phyloP scores from a whole-genome alignment of 2,113 vertebrate species.

The Carollia perspicillata region DNA sequence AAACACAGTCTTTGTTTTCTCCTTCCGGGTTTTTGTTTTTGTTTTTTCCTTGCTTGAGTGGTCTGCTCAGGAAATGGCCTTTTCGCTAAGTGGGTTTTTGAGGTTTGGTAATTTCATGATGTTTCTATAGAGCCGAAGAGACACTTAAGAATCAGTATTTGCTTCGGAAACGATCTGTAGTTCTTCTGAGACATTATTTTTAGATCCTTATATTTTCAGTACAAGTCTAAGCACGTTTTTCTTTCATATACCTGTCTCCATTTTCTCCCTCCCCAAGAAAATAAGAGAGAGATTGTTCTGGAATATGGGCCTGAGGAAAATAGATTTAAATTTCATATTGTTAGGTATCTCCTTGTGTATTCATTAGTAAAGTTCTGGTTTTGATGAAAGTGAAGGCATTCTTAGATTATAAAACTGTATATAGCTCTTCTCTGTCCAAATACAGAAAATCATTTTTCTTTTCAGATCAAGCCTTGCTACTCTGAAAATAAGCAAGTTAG shows the following conservation, averaged over 20 bases:
- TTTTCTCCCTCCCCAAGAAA: background rate
- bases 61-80: conserved; percentile 69
- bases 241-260: background rate
- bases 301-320: background rate
- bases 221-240: background rate
- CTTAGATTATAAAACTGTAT: background rate
- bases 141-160: background rate
- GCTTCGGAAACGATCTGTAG: background rate
- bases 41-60: conserved; percentile 38
- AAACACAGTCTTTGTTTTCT: conserved; percentile 46
- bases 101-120: conserved; percentile 58
- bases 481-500: background rate
- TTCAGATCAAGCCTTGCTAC: background rate
- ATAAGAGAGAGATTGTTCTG: conserved; percentile 3
- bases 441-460: conserved; percentile 9
- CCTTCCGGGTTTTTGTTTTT: background rate
- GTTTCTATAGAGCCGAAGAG: conserved; percentile 30
- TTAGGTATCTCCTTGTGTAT: background rate
- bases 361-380: conserved; percentile 24
- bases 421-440: background rate
- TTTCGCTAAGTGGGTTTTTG: conserved; percentile 63
- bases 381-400: background rate
- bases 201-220: background rate
- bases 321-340: background rate
- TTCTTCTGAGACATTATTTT: conserved; percentile 26